These are phyloP conservation scores for Zhuqinia jingwanae DNA, from an alignment of 2,888 invertebrate genomes.

Conservation along the genomic window DNA sequence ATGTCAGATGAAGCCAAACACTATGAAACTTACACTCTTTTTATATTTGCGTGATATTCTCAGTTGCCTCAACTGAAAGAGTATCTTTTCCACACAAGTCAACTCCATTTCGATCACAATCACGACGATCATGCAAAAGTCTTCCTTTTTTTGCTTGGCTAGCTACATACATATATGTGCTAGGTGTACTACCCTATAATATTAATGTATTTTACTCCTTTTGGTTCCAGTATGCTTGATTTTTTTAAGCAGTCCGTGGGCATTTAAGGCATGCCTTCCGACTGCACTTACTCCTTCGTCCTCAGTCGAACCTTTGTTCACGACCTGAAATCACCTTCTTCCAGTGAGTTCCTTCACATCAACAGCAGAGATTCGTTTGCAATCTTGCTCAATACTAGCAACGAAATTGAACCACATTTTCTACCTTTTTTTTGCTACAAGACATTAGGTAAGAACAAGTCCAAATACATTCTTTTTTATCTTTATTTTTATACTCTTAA, in stretches of 20 bases:
- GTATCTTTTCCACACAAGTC: conserved; percentile 50
- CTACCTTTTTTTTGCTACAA: not conserved
- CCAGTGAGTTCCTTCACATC: conserved; percentile 27
- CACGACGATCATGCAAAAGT: conserved; percentile 33
- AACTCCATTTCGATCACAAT: conserved; percentile 46
- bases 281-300: conserved; percentile 72
- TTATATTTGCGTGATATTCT: too few relatives aligned
- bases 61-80: conserved; percentile 16
- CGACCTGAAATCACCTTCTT: conserved; percentile 74
- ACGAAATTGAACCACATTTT: conserved; percentile 33
- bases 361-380: conserved; percentile 20
- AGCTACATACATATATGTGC: not conserved
- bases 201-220: not conserved
- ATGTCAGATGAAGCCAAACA: conserved; percentile 28
- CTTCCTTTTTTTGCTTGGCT: not conserved
- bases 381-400: conserved; percentile 18
- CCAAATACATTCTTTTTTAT: not conserved
- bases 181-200: not conserved
- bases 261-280: conserved; percentile 68
- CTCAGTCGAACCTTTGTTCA: conserved; percentile 75
- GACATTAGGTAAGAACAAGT: conserved; percentile 40
- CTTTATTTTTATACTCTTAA: not conserved
- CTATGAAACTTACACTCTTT: conserved; percentile 46
- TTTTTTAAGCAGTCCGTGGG: conserved; percentile 14
- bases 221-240: conserved; percentile 18